A percentile compares a stretch with the other conserved stretches of the same genome.
phyloP scores from a whole-genome alignment of 2,888 invertebrate genomes.

The Eupithecia exiguata region DNA sequence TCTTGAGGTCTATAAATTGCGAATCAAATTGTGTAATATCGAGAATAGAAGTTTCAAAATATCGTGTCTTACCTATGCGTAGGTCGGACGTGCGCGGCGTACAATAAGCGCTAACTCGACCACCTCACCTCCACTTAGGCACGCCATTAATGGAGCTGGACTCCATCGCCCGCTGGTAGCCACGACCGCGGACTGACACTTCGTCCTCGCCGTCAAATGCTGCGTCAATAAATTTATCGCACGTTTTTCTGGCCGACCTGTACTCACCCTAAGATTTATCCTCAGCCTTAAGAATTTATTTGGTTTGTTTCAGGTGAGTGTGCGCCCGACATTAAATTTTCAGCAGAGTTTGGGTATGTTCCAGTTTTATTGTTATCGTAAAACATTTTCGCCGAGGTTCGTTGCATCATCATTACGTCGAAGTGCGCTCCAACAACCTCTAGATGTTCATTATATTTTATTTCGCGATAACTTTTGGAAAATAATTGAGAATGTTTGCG shows the following conservation, averaged over 20 bases:
- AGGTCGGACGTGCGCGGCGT: conserved; percentile 26
- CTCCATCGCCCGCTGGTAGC: conserved; percentile 18
- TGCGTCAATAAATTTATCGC: conserved; percentile 23
- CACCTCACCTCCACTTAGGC: background rate
- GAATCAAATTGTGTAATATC: conserved; percentile 25
- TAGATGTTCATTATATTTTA: conserved; percentile 3
- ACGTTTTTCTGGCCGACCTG: conserved; percentile 25
- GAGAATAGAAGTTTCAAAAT: conserved; percentile 12
- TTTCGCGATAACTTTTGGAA: background rate
- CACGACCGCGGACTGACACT: conserved; percentile 22
- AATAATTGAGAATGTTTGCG: conserved; percentile 3
- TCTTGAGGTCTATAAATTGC: conserved; percentile 20
- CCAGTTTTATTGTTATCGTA: conserved; percentile 36
- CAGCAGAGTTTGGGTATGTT: conserved; percentile 38
- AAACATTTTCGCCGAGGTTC: conserved; percentile 30
- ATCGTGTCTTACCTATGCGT: conserved; percentile 18
- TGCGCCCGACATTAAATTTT: conserved; percentile 38
- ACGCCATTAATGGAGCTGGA: conserved; percentile 21
- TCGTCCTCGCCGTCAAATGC: conserved; percentile 30
- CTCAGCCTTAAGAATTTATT: conserved; percentile 38
- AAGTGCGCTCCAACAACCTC: conserved; percentile 1
- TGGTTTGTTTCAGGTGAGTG: conserved; percentile 45
- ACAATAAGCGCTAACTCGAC: background rate
- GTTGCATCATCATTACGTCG: conserved; percentile 26
- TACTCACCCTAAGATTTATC: conserved; percentile 36